Conservation (phyloP, 2,797 vertebrate genomes). For the Sparidentex hasta region DNA sequence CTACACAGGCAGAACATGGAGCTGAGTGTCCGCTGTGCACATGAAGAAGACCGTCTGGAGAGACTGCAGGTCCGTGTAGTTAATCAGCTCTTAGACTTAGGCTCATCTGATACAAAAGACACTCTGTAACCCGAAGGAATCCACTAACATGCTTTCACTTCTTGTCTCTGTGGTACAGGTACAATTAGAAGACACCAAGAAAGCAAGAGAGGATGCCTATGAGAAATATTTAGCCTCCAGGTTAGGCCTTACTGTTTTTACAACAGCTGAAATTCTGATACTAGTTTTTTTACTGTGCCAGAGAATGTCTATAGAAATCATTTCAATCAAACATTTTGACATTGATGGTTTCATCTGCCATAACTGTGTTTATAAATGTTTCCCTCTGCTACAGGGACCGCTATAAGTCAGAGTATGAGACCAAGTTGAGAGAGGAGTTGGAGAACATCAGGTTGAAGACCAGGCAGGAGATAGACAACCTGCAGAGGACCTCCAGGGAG, state of each 20-base stretch:
- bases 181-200: slow-evolving; percentile 95
- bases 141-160: background rate
- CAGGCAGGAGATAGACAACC: slow-evolving; percentile 93
- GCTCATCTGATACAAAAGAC: background rate
- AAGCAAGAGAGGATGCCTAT: slow-evolving; percentile 94
- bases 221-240: slow-evolving; percentile 97
- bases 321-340: background rate
- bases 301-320: background rate
- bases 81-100: background rate
- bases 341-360: background rate
- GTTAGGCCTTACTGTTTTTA: slow-evolving; percentile 75
- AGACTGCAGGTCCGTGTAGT: slow-evolving; percentile 85
- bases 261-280: background rate
- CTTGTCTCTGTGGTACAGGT: slow-evolving; percentile 69
- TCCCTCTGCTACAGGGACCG: slow-evolving; percentile 86
- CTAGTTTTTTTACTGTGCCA: background rate
- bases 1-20: slow-evolving; percentile 96
- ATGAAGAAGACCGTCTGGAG: slow-evolving; percentile 94
- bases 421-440: slow-evolving; percentile 91
- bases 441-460: slow-evolving; percentile 95
- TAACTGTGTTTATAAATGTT: background rate
- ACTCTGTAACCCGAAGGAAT: background rate
- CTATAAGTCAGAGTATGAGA: slow-evolving; percentile 96
- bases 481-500: slow-evolving; percentile 94
- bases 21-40: slow-evolving; percentile 93